Percentiles rank a stretch among this genome's conserved stretches.
phyloP scores from a whole-genome alignment of 2,113 vertebrate genomes.

The Sterna hirundo region DNA sequence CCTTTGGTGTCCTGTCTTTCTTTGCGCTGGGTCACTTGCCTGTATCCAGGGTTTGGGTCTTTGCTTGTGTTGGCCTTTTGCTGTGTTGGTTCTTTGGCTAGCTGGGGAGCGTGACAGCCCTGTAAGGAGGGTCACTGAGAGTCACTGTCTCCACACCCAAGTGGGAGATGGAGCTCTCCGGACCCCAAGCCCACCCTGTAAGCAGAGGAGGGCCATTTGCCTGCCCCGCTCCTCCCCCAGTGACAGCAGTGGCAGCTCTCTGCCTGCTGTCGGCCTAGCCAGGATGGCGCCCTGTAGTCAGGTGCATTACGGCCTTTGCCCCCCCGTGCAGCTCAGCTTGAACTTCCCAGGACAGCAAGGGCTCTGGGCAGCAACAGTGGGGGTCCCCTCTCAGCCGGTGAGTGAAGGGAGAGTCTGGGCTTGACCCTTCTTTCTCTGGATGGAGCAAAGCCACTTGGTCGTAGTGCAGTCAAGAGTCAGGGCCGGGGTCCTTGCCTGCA shows the following conservation, averaged over 20 bases:
- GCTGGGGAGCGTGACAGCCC: not conserved
- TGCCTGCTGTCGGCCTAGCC: not conserved
- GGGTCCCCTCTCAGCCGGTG: accelerated
- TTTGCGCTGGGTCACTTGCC: not conserved
- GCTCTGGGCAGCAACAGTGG: too few relatives aligned
- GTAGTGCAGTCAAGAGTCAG: not conserved
- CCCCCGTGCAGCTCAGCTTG: not conserved
- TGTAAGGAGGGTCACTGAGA: not conserved
- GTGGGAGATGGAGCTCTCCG: not conserved
- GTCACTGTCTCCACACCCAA: not conserved
- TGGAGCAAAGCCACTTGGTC: not conserved
- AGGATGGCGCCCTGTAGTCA: not conserved
- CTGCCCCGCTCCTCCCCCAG: not conserved
- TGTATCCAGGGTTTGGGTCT: not conserved
- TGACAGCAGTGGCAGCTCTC: not conserved
- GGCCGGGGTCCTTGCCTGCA: not conserved
- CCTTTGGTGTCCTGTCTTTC: not conserved
- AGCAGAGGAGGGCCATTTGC: not conserved
- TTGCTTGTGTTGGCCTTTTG: not conserved
- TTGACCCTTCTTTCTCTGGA: not conserved
- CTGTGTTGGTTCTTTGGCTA: not conserved
- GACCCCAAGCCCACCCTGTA: not conserved
- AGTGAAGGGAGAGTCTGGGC: not conserved
- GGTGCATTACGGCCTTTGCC: not conserved
- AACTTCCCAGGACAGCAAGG: not conserved